These are phyloP conservation scores for Corbicula japonica DNA, from an alignment of 2,888 invertebrate genomes.

Conservation along the genomic window DNA sequence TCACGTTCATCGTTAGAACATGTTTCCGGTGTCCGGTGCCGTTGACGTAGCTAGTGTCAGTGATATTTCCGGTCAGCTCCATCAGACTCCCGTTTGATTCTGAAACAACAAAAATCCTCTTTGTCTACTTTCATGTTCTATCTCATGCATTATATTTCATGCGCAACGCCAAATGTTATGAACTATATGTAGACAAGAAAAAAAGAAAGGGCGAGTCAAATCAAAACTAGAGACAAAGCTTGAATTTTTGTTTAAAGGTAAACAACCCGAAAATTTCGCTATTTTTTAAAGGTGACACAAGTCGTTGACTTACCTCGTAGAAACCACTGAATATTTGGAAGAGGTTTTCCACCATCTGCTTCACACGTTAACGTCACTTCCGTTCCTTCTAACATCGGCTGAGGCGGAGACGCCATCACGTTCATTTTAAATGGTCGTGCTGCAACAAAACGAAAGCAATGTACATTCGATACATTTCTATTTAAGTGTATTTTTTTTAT, in stretches of 20 bases:
- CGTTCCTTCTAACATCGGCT: slow-evolving; percentile 61
- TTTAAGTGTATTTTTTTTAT: no score
- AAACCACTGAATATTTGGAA: slow-evolving; percentile 67
- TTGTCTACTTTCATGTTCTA: no score
- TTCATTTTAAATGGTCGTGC: slow-evolving; percentile 57
- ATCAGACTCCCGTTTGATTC: slow-evolving; percentile 45
- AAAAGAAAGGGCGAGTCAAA: background rate
- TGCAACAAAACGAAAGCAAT: slow-evolving; percentile 28
- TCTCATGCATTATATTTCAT: no score
- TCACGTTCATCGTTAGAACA: slow-evolving; percentile 44
- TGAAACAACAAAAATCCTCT: slow-evolving; percentile 29
- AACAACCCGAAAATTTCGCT: background rate
- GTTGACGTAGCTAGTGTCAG: slow-evolving; percentile 53
- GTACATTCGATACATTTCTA: no score
- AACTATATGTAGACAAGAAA: background rate
- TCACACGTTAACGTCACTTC: slow-evolving; percentile 57
- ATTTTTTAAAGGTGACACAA: background rate
- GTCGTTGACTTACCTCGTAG: slow-evolving; percentile 46
- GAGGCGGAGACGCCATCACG: slow-evolving; percentile 32
- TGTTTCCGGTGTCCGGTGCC: slow-evolving; percentile 60
- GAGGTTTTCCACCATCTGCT: slow-evolving; percentile 69
- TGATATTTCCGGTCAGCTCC: slow-evolving; percentile 30
- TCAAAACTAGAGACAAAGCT: background rate
- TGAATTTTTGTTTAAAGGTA: background rate
- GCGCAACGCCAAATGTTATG: background rate